Base-by-base conservation (phyloP, 2,888 invertebrate species). In the Drosophila putrida region DNA sequence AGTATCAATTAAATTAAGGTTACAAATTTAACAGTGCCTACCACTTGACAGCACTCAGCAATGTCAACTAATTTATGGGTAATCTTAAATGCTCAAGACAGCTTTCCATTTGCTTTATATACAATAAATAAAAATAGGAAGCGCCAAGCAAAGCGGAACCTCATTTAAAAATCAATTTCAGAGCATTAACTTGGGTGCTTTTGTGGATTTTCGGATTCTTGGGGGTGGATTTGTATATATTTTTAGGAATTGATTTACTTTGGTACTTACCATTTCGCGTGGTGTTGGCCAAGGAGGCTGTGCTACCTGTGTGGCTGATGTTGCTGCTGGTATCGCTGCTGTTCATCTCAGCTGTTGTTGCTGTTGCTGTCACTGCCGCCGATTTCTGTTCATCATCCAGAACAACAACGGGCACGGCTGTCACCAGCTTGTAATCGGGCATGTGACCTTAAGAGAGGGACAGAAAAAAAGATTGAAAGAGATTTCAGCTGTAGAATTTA, bases 391-490 rank as follows among this genome's bases (percentile, higher is more conserved):
- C 95, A 90, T 96, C 95, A 91, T 96, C 96, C 91, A 96, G 95
- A 91, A 96, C 95, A 92, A 96, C 95, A 82, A 96, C 96, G 69
- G 96, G 96, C 80, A 96, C 94, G 77, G 96, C 96, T 81, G 95
- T 96, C 90, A 96, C 96, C 90, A 95, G 94, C 90, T 95, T 95
- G 92, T 95, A 96, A 91, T 95, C 95, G 54, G 93, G 92, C 78
- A 92, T 87, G 77, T 92, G 92, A 80, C 91, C 92, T 92, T 38
- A 10, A 41, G 15, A 41, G 20, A 41, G 4, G 0, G 6, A 9
- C 3, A 8, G 9, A 50, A n/a, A 15, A 1, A 4, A 4, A 50
- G 38, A n/a, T 1, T 38, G 20, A 25, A 13, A 27, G 13, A 28
- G 2, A 13, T 11, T 20, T 59, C 15, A 36, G 9, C 35, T 44